Evolutionary conservation across 2,888 invertebrate genomes (phyloP), one percentile per base, ranked within the genome.

Genomic region (Ferdinandea cuprea): DNA sequence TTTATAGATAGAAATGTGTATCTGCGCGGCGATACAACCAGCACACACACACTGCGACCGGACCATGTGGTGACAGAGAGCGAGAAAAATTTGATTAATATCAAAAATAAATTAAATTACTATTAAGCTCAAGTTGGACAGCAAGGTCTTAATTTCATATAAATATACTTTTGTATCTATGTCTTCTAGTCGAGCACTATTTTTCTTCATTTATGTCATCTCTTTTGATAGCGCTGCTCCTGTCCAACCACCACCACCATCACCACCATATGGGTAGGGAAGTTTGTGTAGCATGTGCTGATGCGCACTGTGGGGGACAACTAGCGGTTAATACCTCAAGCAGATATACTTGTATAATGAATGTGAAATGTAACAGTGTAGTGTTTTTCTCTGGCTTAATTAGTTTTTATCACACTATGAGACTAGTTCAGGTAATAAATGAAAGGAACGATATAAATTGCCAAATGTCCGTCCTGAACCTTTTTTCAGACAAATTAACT

Each of bases 141-240:
- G 59, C 13, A 13, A 50, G 50, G 28, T 50, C 50, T 71, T 71
- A 48, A 48, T 59, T 32, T 52, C 52, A 61, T 21, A 48, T 54
- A 32, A 56, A 56, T 58, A 35, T 68, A 52, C 5, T 40, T 54
- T 42, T 35, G 19, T 37, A 13, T 42, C n/a, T n/a, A n/a, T 42
- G 1, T 32, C n/a, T 3, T 19, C 25, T 30, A n/a, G n/a, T n/a
- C n/a, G n/a, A n/a, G 9, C 19, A 21, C 37, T 13, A 58, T 59
- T 71, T 58, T 59, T 71, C 71, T 59, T 71, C 59, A 71, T 59
- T 71, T 59, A 52, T 52, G 71, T 61, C 71, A 71, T 59, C 59
- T 37, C 15, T 17, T 21, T n/a, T 59, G 32, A 30, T 46, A 30
- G 13, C 40, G 13, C n/a, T n/a, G n/a, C n/a, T n/a, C 40, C 13